Base-by-base conservation (phyloP, 2,113 vertebrate species). In the Arizona elegans region DNA sequence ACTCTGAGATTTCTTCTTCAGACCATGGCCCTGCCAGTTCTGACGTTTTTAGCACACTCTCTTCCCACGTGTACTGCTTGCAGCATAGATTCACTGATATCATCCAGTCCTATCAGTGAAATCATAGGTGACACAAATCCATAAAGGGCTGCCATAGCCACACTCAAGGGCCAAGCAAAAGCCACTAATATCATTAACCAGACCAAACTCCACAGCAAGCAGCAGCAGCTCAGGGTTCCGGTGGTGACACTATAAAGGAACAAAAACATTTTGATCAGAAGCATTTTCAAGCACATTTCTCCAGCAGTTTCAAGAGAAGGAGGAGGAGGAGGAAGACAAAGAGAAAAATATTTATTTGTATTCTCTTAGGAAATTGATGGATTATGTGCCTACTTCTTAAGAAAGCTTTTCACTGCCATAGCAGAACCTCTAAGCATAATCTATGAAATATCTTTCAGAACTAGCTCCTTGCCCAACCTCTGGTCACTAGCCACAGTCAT, bases 11-110 rank as follows among this genome's bases (percentile, higher is more conserved):
- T 23, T 21, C 89, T 47, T 56, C 86, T 91, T 98, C 93, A 98
- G 56, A 97, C 98, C 93, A 98, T 86, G 17, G 98, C 93, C 94
- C 97, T 98, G 90, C 97, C 86, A 12, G 97, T 96, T 70, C 96
- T 97, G 97, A 98, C 97, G 95, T 98, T 98, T 58, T 95, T 97
- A 90, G 98, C 98, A 53, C 98, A 98, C 56, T 97, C 97, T 54
- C 98, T 97, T 52, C 98, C 98, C 92, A 98, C 89, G 93, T 98
- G 98, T 91, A 98, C 98, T 8, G 98, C 98, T 95, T 98, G 96
- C 95, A 98, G 93, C 55, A 98, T 97, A 17, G 98, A 96, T 52
- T 98, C 98, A 0, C 97, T 97, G 56, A 98, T 94, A 11, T 96
- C 96, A 93, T 98, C 97, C 92, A 98, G 94, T 91, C 98, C 98